Base-by-base conservation (phyloP, 2,113 vertebrate genomes). In the Ceuthmochares aereus region DNA sequence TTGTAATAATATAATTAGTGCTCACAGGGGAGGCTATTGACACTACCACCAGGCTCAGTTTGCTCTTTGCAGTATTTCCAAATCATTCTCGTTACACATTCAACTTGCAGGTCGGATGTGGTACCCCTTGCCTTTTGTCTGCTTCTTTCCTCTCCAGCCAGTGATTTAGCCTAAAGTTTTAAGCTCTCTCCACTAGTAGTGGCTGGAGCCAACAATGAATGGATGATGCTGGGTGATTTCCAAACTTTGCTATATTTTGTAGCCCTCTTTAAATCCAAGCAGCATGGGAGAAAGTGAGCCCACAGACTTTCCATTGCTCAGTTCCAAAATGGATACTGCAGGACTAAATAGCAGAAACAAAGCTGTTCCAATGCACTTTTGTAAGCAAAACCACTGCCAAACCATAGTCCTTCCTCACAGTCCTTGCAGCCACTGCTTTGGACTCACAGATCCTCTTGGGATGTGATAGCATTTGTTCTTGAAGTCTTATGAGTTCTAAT, bases 1-100 rank as follows among this genome's bases (percentile, higher is more conserved):
- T 96, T n/a, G 93, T 98, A 97, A 98, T 98, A 97, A 97, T 95
- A 95, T 96, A 98, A 98, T 98, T 98, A 98, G 97, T 91, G 97
- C 97, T 97, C 96, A 96, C 95, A 94, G 98, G 97, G 95, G 97
- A 97, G 94, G 73, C 94, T 97, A 98, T 98, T 93, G 97, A 97
- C 37, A 84, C 93, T 79, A 83, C 90, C 93, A 91, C 96, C 90
- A 95, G 97, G 97, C 96, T 97, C 90, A 94, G 91, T 89, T 95
- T 96, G 95, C 95, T 97, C 97, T 96, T 97, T 85, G 43, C 76
- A 74, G 95, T 52, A 29, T 95, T 93, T 97, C 94, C 93, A 94
- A 93, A 79, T 91, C 29, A 0, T 89, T 93, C 89, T 95, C 2
- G 11, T 91, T 93, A 93, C 94, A 96, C 72, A 90, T 94, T 83